Evolutionary conservation across 2,113 vertebrate species (phyloP).

Genomic region (Eleginops maclovinus): DNA sequence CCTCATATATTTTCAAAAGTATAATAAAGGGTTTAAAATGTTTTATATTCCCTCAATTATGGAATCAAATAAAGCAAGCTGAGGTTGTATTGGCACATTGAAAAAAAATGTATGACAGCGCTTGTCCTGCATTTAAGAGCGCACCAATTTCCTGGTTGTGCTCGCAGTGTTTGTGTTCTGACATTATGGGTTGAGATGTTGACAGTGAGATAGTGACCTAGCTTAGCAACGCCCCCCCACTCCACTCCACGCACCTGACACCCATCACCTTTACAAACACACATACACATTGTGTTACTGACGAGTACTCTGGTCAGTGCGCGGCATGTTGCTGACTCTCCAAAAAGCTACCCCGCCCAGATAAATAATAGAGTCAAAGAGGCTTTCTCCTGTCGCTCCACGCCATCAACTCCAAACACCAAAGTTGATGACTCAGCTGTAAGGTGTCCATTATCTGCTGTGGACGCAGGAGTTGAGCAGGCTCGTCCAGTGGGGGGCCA

Average conservation of each 20-base stretch:
- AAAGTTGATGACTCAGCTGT: constrained; percentile 72
- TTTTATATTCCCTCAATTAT: not conserved
- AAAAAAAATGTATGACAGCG: not conserved
- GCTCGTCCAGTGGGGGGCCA: constrained; percentile 30
- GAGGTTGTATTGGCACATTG: not conserved
- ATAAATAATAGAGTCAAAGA: constrained; percentile 75
- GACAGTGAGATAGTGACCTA: constrained; percentile 29
- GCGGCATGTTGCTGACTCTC: constrained; percentile 68
- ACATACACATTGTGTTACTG: constrained; percentile 19
- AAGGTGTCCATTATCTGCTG: constrained; percentile 72
- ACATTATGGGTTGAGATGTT: constrained; percentile 14
- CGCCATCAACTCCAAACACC: constrained; percentile 64
- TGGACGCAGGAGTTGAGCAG: constrained; percentile 58
- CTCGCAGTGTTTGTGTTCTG: constrained; percentile 16
- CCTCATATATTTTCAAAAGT: not conserved
- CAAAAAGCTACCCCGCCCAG: constrained; percentile 42
- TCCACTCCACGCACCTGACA: constrained; percentile 17
- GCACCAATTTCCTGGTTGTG: not conserved
- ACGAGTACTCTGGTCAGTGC: constrained; percentile 39
- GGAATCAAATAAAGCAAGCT: no score
- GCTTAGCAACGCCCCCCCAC: not conserved
- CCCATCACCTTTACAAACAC: constrained; percentile 19
- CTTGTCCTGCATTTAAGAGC: not conserved
- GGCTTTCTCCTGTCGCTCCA: constrained; percentile 62
- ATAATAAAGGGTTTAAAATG: not conserved